Base-by-base conservation (phyloP, 2,888 invertebrate species). In the Phaonia tiefii region DNA sequence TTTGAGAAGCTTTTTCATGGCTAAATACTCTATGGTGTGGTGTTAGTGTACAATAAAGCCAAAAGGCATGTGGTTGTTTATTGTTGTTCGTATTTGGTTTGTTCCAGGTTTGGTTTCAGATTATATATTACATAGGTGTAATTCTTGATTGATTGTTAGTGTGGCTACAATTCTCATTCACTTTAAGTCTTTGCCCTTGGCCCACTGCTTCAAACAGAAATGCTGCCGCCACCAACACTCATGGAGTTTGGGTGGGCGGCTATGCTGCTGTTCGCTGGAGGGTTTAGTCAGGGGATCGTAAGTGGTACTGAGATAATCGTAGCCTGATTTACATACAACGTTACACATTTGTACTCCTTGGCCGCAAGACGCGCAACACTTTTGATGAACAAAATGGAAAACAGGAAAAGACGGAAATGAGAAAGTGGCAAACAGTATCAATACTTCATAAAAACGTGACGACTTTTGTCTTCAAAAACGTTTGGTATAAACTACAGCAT, bases 291-390 rank as follows among this genome's bases (percentile, higher is more conserved):
- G 90, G 1, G 93, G 92, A 85, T 95, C 94, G 87, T 97, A 97
- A 58, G 93, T 84, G 89, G 93, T 82, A 91, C 93, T 89, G 56
- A 92, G 90, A 82, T 91, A 91, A 84, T 93, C 93, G 73, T 91
- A 90, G 66, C 91, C 90, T 86, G 94, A 95, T 78, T 94, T 92
- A 89, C 98, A 98, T 87, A 96, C 95, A 67, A 97, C 95, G 42
- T 94, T 94, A 17, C 98, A 93, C 25, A 95, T 95, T 91, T 96
- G 96, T 39, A 95, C 92, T 0, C 98, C 98, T 88, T 94, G 96
- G 10, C 97, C 98, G 88, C 98, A 98, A 8, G 96, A 95, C 10
- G 95, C 96, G n/a, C 98, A 98, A 89, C 98, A 98, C 97, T 98
- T 70, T 76, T 54, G 54, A 56, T 80, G 49, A 2, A 56, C 49